Conservation (phyloP, 2,888 invertebrate genomes). For the Lycocerus yunnanus region DNA sequence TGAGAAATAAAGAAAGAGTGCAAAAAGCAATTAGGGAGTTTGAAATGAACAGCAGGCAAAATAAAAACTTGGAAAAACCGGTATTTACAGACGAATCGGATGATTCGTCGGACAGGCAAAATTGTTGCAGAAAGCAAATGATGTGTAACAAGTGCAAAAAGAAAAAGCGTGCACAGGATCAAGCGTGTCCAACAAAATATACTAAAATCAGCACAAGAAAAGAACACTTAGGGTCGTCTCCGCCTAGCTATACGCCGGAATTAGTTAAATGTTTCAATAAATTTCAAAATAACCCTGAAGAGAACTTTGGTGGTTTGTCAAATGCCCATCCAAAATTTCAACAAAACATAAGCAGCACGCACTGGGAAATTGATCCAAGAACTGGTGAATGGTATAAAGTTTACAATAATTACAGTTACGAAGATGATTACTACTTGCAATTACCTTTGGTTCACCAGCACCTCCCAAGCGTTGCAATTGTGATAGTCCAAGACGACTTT, state of each 20-base stretch:
- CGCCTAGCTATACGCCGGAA: not conserved
- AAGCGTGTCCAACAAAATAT: not conserved
- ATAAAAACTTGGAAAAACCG: slow-evolving; percentile 49
- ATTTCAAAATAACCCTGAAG: not conserved
- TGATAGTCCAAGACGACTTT: not conserved
- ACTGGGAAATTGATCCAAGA: slow-evolving; percentile 43
- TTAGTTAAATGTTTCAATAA: not conserved
- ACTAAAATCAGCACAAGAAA: slow-evolving; percentile 26
- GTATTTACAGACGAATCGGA: slow-evolving; percentile 37
- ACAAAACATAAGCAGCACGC: not conserved
- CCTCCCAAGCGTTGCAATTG: not conserved
- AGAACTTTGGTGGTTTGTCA: not conserved
- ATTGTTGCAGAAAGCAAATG: not conserved
- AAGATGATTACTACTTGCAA: not conserved
- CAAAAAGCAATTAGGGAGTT: slow-evolving; percentile 51
- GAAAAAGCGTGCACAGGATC: not conserved
- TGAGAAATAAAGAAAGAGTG: slow-evolving; percentile 49
- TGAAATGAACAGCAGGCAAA: slow-evolving; percentile 49
- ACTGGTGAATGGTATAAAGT: slow-evolving; percentile 48
- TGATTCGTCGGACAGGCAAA: not conserved
- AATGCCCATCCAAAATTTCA: not conserved
- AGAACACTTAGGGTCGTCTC: not conserved
- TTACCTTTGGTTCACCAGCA: not conserved
- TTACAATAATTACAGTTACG: slow-evolving; percentile 15
- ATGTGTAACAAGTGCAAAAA: not conserved